These are phyloP conservation scores for Arvicanthis niloticus DNA, from an alignment of 2,113 vertebrate genomes.

Conservation along the genomic window DNA sequence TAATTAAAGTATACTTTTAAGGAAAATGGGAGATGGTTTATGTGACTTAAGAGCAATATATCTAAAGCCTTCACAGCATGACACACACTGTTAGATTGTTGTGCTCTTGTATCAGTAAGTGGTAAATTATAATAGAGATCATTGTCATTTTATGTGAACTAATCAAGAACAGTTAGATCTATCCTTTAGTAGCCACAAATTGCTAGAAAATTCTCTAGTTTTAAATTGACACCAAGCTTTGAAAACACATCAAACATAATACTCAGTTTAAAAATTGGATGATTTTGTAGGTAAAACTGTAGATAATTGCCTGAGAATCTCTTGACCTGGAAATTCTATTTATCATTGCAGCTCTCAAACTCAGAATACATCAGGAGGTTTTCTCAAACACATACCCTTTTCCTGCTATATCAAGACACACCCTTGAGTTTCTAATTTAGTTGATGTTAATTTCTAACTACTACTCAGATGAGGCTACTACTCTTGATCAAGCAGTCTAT, in stretches of 20 bases:
- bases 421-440: not conserved
- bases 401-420: not conserved
- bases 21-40: not conserved
- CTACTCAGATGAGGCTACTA: not conserved
- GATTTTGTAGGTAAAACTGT: not conserved
- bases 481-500: not conserved
- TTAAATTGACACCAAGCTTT: slow-evolving; percentile 30
- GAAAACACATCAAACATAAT: not conserved
- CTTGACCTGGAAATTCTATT: slow-evolving; percentile 23
- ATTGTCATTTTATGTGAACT: slow-evolving; percentile 24
- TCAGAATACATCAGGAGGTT: not conserved
- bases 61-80: slow-evolving; percentile 12
- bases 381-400: not conserved
- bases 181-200: slow-evolving; percentile 21
- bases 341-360: not conserved
- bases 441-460: not conserved
- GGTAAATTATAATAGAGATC: slow-evolving; percentile 8
- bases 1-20: slow-evolving; percentile 40
- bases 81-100: not conserved
- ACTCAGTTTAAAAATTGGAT: slow-evolving; percentile 11
- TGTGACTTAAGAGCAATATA: not conserved
- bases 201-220: not conserved
- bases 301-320: not conserved
- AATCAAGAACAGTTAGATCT: slow-evolving; percentile 34
- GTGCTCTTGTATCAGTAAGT: not conserved